A percentile compares a stretch with the other conserved stretches of the same genome.
Conservation (phyloP, 2,888 invertebrate genomes). For the Lysandra bellargus region DNA sequence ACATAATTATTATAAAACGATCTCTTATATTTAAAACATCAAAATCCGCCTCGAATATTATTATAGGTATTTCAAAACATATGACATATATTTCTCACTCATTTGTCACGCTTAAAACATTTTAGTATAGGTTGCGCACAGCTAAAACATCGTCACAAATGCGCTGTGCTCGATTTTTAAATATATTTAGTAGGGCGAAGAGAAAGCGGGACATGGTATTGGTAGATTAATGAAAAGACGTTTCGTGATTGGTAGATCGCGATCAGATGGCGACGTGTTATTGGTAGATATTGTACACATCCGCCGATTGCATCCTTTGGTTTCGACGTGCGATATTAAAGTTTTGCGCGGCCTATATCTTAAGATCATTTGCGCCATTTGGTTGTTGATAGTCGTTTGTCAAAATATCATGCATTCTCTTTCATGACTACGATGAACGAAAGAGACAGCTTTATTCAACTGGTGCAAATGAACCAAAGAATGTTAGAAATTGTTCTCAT, state of each 20-base stretch:
- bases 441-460: too few relatives aligned
- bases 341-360: too few relatives aligned
- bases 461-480: background rate
- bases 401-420: too few relatives aligned
- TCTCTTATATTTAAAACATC: conserved; percentile 17
- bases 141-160: background rate
- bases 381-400: too few relatives aligned
- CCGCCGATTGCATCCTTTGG: too few relatives aligned
- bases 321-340: too few relatives aligned
- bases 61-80: background rate
- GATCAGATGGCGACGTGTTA: too few relatives aligned
- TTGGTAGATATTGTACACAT: too few relatives aligned
- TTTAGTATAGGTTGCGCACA: background rate
- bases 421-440: too few relatives aligned
- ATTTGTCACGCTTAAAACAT: background rate
- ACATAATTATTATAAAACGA: background rate
- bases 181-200: background rate
- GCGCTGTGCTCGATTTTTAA: background rate
- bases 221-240: too few relatives aligned
- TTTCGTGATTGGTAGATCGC: too few relatives aligned
- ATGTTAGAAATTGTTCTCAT: background rate
- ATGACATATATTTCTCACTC: background rate
- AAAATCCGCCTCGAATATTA: conserved; percentile 7
- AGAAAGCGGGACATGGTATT: background rate
- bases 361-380: too few relatives aligned